Conservation (phyloP, 2,113 vertebrate species). For the Callospermophilus lateralis region DNA sequence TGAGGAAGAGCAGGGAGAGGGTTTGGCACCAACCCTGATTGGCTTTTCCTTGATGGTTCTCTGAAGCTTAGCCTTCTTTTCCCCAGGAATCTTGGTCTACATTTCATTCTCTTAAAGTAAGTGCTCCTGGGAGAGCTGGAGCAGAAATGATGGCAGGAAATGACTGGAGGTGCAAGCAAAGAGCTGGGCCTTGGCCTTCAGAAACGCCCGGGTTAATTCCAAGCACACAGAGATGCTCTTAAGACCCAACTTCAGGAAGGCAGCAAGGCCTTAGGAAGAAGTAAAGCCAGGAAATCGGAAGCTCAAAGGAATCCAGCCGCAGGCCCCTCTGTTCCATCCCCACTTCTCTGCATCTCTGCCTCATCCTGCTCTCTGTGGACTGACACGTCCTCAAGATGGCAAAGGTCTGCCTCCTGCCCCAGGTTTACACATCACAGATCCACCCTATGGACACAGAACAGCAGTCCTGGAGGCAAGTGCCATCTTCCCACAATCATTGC, state of each 20-base stretch:
- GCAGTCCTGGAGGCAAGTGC: not conserved
- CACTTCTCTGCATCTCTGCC: not conserved
- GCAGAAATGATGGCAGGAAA: not conserved
- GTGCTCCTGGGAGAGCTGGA: too few relatives aligned
- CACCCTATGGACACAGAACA: not conserved
- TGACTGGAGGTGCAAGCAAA: too few relatives aligned
- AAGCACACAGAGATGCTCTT: not conserved
- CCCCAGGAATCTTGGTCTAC: not conserved
- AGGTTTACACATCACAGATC: not conserved
- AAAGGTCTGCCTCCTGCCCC: not conserved
- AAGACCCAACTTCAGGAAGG: not conserved
- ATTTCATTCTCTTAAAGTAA: not conserved
- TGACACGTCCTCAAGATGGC: fast-evolving
- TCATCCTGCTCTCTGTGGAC: not conserved
- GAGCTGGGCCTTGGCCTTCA: too few relatives aligned
- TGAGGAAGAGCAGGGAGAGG: not conserved
- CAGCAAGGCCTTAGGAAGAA: not conserved
- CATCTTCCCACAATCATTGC: fast-evolving
- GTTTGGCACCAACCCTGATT: not conserved
- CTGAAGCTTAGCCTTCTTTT: not conserved
- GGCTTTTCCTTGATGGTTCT: not conserved
- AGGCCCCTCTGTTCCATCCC: not conserved
- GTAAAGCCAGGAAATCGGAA: not conserved
- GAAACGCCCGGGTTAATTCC: too few relatives aligned
- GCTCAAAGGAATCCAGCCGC: not conserved